Percentiles rank a stretch among this genome's conserved stretches.
phyloP scores from a whole-genome alignment of 2,113 vertebrate species.

The Donacobius atricapilla region DNA sequence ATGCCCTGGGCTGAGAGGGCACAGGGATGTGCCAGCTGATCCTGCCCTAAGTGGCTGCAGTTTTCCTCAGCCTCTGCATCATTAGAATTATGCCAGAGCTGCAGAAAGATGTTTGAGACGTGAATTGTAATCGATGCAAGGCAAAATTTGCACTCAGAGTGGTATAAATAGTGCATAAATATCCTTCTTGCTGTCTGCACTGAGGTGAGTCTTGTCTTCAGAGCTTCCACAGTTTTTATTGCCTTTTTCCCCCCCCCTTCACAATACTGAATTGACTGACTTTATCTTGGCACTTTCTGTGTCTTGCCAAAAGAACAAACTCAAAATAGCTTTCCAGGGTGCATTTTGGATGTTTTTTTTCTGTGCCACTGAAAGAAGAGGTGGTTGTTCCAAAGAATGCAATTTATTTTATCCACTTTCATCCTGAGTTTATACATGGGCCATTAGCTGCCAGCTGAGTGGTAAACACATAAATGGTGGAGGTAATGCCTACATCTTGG shows the following conservation, averaged over 20 bases:
- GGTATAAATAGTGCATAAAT: constrained; percentile 38
- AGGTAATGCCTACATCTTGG: constrained; percentile 5
- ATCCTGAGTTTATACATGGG: neutral
- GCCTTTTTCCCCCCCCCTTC: neutral
- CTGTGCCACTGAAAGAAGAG: constrained; percentile 3
- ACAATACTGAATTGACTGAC: neutral
- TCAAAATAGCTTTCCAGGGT: constrained; percentile 30
- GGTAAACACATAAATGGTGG: constrained; percentile 37
- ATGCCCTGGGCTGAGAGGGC: no score
- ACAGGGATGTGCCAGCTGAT: neutral
- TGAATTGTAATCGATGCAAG: neutral
- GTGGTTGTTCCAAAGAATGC: constrained; percentile 3
- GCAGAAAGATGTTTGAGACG: neutral
- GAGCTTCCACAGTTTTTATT: constrained; percentile 16
- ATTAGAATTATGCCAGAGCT: neutral
- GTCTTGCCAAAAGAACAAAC: constrained; percentile 23
- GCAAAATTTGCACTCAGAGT: constrained; percentile 13
- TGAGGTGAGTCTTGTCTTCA: constrained; percentile 30
- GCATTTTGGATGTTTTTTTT: neutral
- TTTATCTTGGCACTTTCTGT: constrained; percentile 13
- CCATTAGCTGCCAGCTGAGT: constrained; percentile 51
- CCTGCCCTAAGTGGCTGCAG: neutral
- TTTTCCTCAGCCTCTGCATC: neutral
- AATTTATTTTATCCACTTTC: constrained; percentile 26
- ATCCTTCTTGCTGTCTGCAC: constrained; percentile 6